Base-by-base conservation (phyloP, 1,140 invertebrate genomes). In the Aricia agestis region DNA sequence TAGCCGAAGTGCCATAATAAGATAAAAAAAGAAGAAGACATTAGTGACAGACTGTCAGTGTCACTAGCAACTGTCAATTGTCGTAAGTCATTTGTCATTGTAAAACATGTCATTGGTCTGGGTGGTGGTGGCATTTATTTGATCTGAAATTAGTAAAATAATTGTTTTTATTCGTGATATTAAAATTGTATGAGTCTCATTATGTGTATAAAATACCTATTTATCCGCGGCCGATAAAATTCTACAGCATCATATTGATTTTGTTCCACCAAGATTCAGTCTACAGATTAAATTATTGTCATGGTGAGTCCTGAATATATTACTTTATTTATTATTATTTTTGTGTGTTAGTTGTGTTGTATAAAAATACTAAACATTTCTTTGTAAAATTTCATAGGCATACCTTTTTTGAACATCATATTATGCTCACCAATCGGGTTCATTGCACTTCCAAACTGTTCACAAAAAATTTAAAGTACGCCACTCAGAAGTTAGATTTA, bases 311-410 rank as follows among this genome's bases (percentile, higher is more conserved):
- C 36, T 36, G 36, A 36, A 52, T 52, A 13, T 52, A 52, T 13
- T 52, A 52, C 13, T 52, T 42, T 52, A 52, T 52, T 52, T 52
- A 52, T n/a, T n/a, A n/a, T n/a, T 52, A 52, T 52, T 52, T 52
- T 52, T 52, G 2, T 13, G 13, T 11, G 45, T 15, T 52, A 15
- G 1, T 52, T 52, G 13, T 52, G 13, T 15, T 9, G 5, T 52
- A 52, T 15, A 2, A 15, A 52, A 52, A 52, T 15, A 52, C 45
- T 52, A 9, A 9, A 13, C 45, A 11, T 52, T 52, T 52, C 11
- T 52, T 13, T 52, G 36, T 36, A 36, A 36, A 52, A 15, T 13
- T 52, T 52, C 11, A 25, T 52, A 9, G 0, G 2, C 2, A 36
- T 36, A 36, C 36, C 36, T 7, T 36, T 36, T 36, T 36, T 36